A percentile compares a stretch with the other conserved stretches of the same genome.
Evolutionary conservation across 2,113 vertebrate species (phyloP).

Genomic region (Macroglossus sobrinus): DNA sequence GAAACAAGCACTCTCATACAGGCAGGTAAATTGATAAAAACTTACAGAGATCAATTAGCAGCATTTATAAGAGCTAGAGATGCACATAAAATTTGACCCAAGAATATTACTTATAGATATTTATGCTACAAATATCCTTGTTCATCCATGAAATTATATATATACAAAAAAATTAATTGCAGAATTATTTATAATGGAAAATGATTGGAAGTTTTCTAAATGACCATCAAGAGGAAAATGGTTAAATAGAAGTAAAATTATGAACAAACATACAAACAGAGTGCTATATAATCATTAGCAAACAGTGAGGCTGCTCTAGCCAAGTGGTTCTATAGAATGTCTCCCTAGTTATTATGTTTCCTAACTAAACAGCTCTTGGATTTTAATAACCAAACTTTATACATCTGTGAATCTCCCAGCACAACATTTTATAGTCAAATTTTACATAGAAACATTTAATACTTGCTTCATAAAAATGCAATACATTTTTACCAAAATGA

Average conservation of each 20-base stretch:
- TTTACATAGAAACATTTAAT: not conserved
- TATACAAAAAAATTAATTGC: not conserved
- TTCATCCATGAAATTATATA: not conserved
- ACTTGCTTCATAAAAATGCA: not conserved
- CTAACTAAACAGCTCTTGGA: not conserved
- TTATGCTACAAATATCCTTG: not conserved
- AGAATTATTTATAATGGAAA: not conserved
- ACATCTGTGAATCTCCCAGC: not conserved
- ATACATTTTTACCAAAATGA: not conserved
- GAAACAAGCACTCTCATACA: not conserved
- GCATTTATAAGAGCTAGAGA: not conserved
- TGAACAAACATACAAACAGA: not conserved
- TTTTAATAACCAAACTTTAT: not conserved
- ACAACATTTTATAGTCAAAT: not conserved
- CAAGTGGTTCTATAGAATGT: not conserved
- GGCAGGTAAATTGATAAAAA: not conserved
- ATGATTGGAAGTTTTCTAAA: not conserved
- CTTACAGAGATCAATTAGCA: not conserved
- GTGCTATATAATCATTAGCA: not conserved
- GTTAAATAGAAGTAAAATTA: not conserved
- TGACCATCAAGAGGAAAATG: not conserved
- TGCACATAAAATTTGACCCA: not conserved
- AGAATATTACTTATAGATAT: not conserved
- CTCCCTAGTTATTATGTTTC: not conserved
- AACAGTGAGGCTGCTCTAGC: not conserved